phyloP scores from a whole-genome alignment of 1,140 invertebrate species.

The Papilio machaon region DNA sequence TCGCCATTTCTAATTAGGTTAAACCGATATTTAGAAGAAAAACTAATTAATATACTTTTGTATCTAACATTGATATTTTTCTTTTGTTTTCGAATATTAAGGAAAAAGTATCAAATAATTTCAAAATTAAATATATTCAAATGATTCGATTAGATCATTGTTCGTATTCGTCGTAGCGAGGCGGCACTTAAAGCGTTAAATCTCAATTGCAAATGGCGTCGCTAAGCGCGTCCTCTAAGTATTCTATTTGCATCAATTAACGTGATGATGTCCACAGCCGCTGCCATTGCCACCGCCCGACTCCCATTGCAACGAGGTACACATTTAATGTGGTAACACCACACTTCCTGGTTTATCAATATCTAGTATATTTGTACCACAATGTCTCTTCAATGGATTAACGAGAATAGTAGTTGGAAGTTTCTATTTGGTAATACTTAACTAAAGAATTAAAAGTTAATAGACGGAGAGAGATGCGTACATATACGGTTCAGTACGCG shows the following conservation, averaged over 20 bases:
- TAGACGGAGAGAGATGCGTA: too few relatives aligned
- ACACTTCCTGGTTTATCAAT: neutral
- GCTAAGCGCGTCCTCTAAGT: conserved; percentile 36
- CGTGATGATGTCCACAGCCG: neutral
- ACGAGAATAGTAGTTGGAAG: too few relatives aligned
- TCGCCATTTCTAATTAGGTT: too few relatives aligned
- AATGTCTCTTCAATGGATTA: too few relatives aligned
- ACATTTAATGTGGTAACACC: neutral
- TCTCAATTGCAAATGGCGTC: conserved; percentile 40
- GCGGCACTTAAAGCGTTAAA: conserved; percentile 24
- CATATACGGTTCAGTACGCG: too few relatives aligned
- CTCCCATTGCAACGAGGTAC: neutral
- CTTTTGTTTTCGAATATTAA: too few relatives aligned
- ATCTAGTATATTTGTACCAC: neutral
- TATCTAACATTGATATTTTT: too few relatives aligned
- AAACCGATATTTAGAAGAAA: too few relatives aligned
- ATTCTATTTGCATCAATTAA: conserved; percentile 38
- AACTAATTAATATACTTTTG: too few relatives aligned
- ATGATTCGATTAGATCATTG: neutral
- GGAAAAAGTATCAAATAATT: too few relatives aligned
- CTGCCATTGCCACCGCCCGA: neutral
- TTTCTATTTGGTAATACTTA: too few relatives aligned
- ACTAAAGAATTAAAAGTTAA: too few relatives aligned
- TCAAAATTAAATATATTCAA: neutral
- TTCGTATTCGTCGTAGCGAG: conserved; percentile 13